Base-by-base conservation (phyloP, 2,888 invertebrate species). In the Pristionchus maxplancki region DNA sequence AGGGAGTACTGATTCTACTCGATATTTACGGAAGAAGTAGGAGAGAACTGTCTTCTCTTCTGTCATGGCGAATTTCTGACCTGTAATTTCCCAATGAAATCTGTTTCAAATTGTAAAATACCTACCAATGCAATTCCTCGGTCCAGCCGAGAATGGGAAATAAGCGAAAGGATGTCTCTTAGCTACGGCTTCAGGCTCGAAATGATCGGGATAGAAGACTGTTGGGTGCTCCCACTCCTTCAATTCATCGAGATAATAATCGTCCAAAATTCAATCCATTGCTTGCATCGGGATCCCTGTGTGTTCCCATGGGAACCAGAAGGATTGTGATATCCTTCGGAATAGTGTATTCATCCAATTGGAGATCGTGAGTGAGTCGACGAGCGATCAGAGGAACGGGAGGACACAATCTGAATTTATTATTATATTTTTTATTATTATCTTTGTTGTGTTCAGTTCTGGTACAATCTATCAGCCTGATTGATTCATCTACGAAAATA, bases 331-430 rank as follows among this genome's bases (percentile, higher is more conserved):
- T 87, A 40, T 62, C 87, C 37, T 67, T 62, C 20, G 87, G 87
- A 40, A 87, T 50, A 9, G 53, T 67, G 53, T 48, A 48, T 83
- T 85, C 88, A 89, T 91, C 87, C 28, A 93, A 86, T 84, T 90
- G 89, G 28, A 91, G 90, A 87, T 95, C 95, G 87, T 95, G 95
- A 17, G 93, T 93, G 11, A 90, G 71, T 64, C 90, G 88, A 28
- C 93, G 78, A 40, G 90, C 93, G 78, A 93, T 89, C 31, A 93
- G 37, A 0, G 93, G 93, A 24, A 93, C 93, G 50, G 91, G 90
- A 11, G 93, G 93, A 44, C 90, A 93, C 34, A 93, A 67, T 37
- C 93, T 85, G 5, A 34, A 87, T 15, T 20, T 9, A 67, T 34
- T 20, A 48, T 50, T 17, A 15, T 1, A 44, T 9, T 28, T n/a